These are phyloP conservation scores for Morone chrysops DNA, from an alignment of 2,113 vertebrate genomes.

Conservation along the genomic window DNA sequence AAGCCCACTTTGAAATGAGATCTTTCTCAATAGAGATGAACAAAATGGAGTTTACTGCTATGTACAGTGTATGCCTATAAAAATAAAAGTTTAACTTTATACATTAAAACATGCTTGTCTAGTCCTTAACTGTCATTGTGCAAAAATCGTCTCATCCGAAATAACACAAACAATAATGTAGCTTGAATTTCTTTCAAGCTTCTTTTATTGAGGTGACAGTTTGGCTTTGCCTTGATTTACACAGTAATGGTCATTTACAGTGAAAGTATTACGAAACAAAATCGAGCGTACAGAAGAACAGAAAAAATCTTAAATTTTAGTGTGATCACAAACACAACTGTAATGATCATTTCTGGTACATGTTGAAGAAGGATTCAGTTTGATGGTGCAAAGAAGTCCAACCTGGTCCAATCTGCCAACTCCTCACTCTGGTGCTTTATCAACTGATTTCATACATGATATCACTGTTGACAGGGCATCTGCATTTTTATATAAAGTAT, in stretches of 20 bases:
- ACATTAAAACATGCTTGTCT: slow-evolving; percentile 58
- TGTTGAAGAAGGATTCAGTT: slow-evolving; percentile 41
- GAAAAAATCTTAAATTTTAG: slow-evolving; percentile 19
- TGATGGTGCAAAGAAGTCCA: slow-evolving; percentile 47
- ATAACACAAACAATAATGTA: neutral
- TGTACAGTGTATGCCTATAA: slow-evolving; percentile 84
- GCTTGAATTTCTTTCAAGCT: slow-evolving; percentile 72
- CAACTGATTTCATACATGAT: neutral
- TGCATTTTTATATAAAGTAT: slow-evolving; percentile 7
- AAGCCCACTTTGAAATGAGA: slow-evolving; percentile 64
- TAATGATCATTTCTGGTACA: slow-evolving; percentile 31
- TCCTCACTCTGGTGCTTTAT: slow-evolving; percentile 31
- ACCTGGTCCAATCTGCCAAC: slow-evolving; percentile 18
- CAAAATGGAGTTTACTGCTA: slow-evolving; percentile 76
- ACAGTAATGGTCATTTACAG: slow-evolving; percentile 85
- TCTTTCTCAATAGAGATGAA: slow-evolving; percentile 73
- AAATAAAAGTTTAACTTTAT: slow-evolving; percentile 86
- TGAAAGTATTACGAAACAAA: slow-evolving; percentile 75
- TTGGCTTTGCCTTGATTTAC: slow-evolving; percentile 77
- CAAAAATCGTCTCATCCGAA: neutral
- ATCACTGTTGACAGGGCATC: slow-evolving; percentile 29
- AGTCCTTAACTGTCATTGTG: neutral
- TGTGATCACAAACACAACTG: slow-evolving; percentile 60
- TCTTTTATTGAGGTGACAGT: slow-evolving; percentile 85
- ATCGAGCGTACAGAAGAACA: slow-evolving; percentile 28